Conservation (phyloP, 1,140 invertebrate species). For the Forficula auricularia region DNA sequence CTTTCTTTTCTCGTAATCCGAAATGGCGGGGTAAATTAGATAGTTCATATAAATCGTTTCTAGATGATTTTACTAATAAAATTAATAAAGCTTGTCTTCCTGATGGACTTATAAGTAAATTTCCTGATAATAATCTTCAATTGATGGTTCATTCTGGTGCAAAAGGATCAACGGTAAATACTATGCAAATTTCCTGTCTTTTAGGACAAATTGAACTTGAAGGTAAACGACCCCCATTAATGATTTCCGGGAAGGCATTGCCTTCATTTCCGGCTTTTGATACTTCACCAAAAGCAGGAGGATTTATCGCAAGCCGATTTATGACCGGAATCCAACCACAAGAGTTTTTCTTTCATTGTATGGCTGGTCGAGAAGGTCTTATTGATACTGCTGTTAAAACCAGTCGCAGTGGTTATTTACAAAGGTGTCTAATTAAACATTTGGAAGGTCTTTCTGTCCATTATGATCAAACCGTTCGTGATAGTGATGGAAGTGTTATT, state of each 20-base stretch:
- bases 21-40: conserved; percentile 67
- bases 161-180: conserved; percentile 91
- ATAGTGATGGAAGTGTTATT: conserved; percentile 84
- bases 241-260: conserved; percentile 80
- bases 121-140: conserved; percentile 90
- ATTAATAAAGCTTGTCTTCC: conserved; percentile 71
- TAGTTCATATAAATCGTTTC: conserved; percentile 61
- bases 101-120: conserved; percentile 61
- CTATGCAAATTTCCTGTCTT: conserved; percentile 92
- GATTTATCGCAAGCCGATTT: conserved; percentile 89
- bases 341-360: conserved; percentile 99
- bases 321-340: conserved; percentile 93
- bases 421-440: conserved; percentile 95
- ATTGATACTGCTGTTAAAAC: conserved; percentile 82
- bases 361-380: conserved; percentile 92
- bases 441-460: conserved; percentile 80
- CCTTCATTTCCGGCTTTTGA: conserved; percentile 89
- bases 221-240: conserved; percentile 86
- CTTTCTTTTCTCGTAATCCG: conserved; percentile 47
- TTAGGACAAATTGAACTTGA: conserved; percentile 97
- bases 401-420: conserved; percentile 91
- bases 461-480: conserved; percentile 89
- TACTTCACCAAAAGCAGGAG: conserved; percentile 77
- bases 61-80: conserved; percentile 73
- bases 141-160: conserved; percentile 97